Conservation (phyloP, 2,797 vertebrate genomes). For the Meriones psammophilus region DNA sequence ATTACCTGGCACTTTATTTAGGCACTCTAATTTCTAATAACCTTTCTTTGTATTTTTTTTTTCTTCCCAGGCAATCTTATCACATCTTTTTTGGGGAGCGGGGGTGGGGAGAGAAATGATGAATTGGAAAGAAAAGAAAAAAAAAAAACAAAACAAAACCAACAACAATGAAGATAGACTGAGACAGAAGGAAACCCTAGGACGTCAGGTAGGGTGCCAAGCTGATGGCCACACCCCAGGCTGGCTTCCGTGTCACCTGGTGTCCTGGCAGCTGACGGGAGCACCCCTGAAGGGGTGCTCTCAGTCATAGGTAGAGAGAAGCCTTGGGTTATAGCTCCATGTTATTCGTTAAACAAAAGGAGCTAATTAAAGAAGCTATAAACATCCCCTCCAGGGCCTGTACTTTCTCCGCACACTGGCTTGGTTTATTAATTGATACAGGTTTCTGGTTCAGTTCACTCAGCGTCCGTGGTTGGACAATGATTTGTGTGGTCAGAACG, state of each 20-base stretch:
- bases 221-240: neutral
- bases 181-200: neutral
- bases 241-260: slow-evolving; percentile 11
- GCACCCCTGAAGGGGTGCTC: slow-evolving; percentile 60
- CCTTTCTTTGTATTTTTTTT: slow-evolving; percentile 58
- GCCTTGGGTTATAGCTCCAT: slow-evolving; percentile 24
- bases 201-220: neutral
- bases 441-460: slow-evolving; percentile 83
- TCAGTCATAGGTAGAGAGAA: slow-evolving; percentile 44
- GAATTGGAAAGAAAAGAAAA: neutral
- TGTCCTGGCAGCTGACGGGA: slow-evolving; percentile 57
- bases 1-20: slow-evolving; percentile 4
- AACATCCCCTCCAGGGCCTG: slow-evolving; percentile 73
- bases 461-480: slow-evolving; percentile 67
- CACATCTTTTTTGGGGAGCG: neutral
- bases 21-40: slow-evolving; percentile 33
- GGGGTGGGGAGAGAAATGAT: neutral
- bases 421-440: slow-evolving; percentile 80
- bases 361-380: slow-evolving; percentile 76
- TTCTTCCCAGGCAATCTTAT: neutral
- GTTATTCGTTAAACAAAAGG: slow-evolving; percentile 81
- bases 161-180: neutral
- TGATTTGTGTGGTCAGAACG: slow-evolving; percentile 82
- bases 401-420: slow-evolving; percentile 76
- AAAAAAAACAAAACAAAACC: too few species aligned